phyloP scores from a whole-genome alignment of 2,113 vertebrate species.

The Psittacara wagleri region DNA sequence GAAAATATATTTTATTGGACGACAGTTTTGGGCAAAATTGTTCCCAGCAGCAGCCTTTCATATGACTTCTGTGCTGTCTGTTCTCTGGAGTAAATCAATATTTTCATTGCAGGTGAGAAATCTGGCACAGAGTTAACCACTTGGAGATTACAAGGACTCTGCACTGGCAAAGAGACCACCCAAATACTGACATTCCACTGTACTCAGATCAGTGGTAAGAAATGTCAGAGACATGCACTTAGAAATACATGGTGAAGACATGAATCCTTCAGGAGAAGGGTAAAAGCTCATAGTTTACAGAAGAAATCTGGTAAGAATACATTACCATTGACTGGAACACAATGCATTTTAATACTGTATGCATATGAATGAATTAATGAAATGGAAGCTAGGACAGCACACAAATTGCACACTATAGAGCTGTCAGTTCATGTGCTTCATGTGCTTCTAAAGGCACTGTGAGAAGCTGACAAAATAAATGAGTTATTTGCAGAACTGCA shows the following conservation, averaged over 20 bases:
- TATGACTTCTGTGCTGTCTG: background rate
- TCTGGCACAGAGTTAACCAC: background rate
- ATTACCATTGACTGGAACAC: background rate
- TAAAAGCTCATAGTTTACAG: background rate
- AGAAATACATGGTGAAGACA: background rate
- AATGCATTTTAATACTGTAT: background rate
- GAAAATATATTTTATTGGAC: background rate
- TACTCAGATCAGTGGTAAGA: background rate
- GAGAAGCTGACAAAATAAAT: background rate
- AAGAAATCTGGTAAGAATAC: background rate
- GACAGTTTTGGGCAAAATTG: background rate
- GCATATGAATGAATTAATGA: background rate
- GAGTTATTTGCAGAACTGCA: background rate
- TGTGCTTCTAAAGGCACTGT: background rate
- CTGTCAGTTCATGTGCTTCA: background rate
- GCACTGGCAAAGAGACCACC: background rate
- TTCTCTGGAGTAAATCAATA: background rate
- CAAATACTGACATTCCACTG: background rate
- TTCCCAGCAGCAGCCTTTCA: background rate
- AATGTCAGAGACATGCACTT: background rate
- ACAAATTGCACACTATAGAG: fast-evolving
- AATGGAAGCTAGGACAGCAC: background rate
- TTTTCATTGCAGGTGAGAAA: background rate
- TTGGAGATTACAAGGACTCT: background rate
- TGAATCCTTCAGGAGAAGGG: background rate